Evolutionary conservation across 2,888 invertebrate genomes (phyloP).

Genomic region (Pecten maximus): DNA sequence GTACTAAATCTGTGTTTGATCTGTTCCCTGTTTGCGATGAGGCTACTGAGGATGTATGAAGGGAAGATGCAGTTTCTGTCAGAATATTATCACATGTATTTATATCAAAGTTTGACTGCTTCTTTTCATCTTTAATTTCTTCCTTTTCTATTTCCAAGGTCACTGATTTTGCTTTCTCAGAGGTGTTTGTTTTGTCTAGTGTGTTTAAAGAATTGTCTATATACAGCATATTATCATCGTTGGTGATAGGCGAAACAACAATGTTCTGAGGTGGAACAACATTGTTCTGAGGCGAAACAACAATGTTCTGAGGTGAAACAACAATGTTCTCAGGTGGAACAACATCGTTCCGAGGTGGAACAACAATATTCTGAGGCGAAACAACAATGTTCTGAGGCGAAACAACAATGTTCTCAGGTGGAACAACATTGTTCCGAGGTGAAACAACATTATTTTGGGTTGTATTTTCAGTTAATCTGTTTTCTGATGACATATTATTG

Average conservation of each 20-base stretch:
- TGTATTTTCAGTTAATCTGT: too few species aligned
- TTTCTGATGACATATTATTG: too few species aligned
- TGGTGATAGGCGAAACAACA: neutral
- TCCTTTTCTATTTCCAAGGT: neutral
- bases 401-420: neutral
- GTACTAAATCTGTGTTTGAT: neutral
- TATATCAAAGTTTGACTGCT: neutral
- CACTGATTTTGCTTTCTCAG: neutral
- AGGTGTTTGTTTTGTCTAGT: neutral
- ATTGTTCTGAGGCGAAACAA: neutral
- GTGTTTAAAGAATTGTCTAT: neutral
- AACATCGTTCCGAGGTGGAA: too few species aligned
- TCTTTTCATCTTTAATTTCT: neutral
- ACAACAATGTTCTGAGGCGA: neutral
- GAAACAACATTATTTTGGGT: too few species aligned
- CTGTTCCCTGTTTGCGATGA: neutral
- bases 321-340: too few species aligned
- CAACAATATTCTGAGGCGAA: neutral
- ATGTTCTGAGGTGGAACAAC: neutral
- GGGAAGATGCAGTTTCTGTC: neutral
- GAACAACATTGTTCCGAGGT: too few species aligned
- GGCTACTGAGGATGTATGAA: neutral
- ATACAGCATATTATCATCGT: neutral
- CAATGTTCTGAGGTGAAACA: neutral
- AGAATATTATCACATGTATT: neutral